Conservation (phyloP, 2,888 invertebrate species). For the Eudiplozoon nipponicum region DNA sequence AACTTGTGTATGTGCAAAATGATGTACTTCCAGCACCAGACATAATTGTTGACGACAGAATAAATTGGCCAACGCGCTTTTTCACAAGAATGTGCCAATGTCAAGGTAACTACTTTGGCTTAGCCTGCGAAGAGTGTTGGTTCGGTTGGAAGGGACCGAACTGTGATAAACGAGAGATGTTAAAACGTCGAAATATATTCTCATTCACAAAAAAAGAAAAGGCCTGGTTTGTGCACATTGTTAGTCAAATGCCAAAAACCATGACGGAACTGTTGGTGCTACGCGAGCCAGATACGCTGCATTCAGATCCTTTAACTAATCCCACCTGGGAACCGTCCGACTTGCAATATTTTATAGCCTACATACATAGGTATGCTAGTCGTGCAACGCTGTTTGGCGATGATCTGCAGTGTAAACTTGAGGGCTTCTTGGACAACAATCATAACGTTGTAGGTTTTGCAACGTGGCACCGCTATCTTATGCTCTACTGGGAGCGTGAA, state of each 20-base stretch:
- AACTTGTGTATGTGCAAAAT: not conserved
- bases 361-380: constrained; percentile 14
- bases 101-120: constrained; percentile 6
- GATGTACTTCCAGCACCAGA: not conserved
- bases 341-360: constrained; percentile 8
- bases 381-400: constrained; percentile 8
- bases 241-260: constrained; percentile 1
- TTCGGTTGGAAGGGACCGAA: constrained; percentile 6
- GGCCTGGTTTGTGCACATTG: not conserved
- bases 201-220: not conserved
- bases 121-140: constrained; percentile 9
- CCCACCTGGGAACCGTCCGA: constrained; percentile 4
- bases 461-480: constrained; percentile 16
- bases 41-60: constrained; percentile 3
- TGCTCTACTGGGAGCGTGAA: constrained; percentile 13
- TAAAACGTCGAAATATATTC: constrained; percentile 9
- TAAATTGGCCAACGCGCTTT: constrained; percentile 11
- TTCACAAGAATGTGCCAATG: constrained; percentile 9
- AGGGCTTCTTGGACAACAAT: constrained; percentile 7
- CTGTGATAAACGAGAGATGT: constrained; percentile 4
- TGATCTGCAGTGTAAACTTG: constrained; percentile 1
- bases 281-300: not conserved
- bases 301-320: constrained; percentile 9
- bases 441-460: constrained; percentile 12
- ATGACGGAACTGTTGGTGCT: constrained; percentile 3